phyloP scores from a whole-genome alignment of 2,113 vertebrate species.

The Phrynocephalus versicolor region DNA sequence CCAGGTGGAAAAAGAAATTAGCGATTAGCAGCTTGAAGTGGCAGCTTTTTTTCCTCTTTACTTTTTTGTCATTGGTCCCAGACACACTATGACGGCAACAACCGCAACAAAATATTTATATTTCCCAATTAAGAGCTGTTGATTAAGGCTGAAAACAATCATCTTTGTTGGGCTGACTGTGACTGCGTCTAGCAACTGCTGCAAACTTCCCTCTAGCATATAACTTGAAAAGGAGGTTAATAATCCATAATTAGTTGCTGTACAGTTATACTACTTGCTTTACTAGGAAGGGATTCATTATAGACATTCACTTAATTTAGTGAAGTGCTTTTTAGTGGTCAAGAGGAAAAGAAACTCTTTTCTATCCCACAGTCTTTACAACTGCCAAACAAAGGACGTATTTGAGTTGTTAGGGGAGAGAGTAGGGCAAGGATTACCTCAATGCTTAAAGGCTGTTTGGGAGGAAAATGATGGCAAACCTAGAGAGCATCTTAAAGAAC shows the following conservation, averaged over 20 bases:
- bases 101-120: constrained; percentile 21
- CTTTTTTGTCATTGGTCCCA: background rate
- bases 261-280: background rate
- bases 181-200: background rate
- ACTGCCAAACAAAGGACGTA: no score
- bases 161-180: background rate
- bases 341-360: background rate
- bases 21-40: background rate
- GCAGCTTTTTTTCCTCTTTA: background rate
- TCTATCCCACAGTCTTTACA: background rate
- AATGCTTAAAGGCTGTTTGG: no score
- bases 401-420: no score
- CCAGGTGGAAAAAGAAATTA: background rate
- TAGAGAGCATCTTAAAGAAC: no score
- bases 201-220: background rate
- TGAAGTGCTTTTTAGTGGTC: background rate
- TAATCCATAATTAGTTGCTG: background rate
- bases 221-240: background rate
- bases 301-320: background rate
- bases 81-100: background rate
- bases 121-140: constrained; percentile 33
- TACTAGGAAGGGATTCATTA: background rate
- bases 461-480: no score
- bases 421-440: no score
- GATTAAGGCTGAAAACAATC: constrained; percentile 20